Conservation (phyloP, 2,888 invertebrate species). For the Andrena trimmerana region DNA sequence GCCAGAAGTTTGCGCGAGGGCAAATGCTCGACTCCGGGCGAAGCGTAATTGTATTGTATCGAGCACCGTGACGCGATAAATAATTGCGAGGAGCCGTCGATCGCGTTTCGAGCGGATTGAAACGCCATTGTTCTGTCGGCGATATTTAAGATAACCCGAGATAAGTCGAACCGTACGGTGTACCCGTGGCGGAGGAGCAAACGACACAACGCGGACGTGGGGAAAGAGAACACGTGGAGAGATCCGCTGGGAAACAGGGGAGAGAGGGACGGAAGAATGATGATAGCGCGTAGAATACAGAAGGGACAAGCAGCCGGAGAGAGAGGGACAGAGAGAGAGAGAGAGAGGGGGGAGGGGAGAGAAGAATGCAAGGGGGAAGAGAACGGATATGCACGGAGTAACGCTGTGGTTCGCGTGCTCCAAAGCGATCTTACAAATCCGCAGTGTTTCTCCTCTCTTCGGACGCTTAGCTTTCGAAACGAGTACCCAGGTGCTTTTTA, state of each 20-base stretch:
- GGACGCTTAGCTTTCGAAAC: constrained; percentile 26
- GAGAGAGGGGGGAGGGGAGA: not conserved
- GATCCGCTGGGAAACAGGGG: constrained; percentile 27
- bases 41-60: constrained; percentile 41
- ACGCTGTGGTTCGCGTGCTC: constrained; percentile 40
- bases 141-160: constrained; percentile 59
- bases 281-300: constrained; percentile 48
- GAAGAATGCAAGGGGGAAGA: constrained; percentile 8
- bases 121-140: constrained; percentile 60
- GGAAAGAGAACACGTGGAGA: constrained; percentile 26
- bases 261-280: constrained; percentile 41
- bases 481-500: constrained; percentile 24
- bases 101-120: constrained; percentile 52
- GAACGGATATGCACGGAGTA: constrained; percentile 31
- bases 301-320: constrained; percentile 25
- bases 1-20: not conserved
- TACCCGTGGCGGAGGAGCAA: constrained; percentile 8
- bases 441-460: constrained; percentile 37
- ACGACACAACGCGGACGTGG: constrained; percentile 20
- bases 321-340: constrained; percentile 1
- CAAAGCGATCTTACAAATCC: constrained; percentile 58
- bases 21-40: constrained; percentile 17
- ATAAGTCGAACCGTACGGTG: constrained; percentile 33
- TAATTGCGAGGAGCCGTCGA: constrained; percentile 39
- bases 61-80: constrained; percentile 46